Conservation (phyloP, 92 coral and sea anemone genomes). For the Desmophyllum pertusum region DNA sequence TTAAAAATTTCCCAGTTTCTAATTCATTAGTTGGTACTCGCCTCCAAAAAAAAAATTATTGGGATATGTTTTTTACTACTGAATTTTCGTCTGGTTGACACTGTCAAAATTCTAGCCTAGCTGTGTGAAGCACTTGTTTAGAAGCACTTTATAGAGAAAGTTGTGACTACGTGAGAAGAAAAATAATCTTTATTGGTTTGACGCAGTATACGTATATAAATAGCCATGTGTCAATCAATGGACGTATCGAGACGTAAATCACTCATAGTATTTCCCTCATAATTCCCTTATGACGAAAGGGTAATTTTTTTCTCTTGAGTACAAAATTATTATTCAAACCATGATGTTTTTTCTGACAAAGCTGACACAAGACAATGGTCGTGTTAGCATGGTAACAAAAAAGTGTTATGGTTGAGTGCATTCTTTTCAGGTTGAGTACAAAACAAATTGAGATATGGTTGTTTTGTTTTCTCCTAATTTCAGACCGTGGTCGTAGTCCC, state of each 20-base stretch:
- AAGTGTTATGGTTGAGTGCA: conserved; percentile 35
- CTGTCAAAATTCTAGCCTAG: not conserved
- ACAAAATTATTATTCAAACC: conserved; percentile 24
- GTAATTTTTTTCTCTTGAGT: conserved; percentile 17
- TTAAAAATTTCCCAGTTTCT: too few relatives aligned
- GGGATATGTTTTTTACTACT: not conserved
- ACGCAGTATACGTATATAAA: conserved; percentile 14
- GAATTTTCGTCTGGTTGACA: not conserved
- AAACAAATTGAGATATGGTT: conserved; percentile 44
- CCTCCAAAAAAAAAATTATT: not conserved
- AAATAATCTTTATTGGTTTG: conserved; percentile 26
- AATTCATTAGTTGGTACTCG: not conserved
- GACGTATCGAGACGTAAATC: not conserved
- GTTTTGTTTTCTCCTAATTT: conserved; percentile 38
- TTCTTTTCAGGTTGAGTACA: conserved; percentile 45
- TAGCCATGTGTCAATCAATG: conserved; percentile 27
- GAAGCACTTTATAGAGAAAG: not conserved
- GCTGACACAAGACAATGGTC: conserved; percentile 30
- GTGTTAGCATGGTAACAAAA: conserved; percentile 43
- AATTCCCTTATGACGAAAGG: conserved; percentile 24
- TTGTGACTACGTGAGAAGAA: conserved; percentile 30
- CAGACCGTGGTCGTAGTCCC: conserved; percentile 40
- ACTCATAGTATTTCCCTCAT: not conserved
- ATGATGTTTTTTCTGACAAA: conserved; percentile 19
- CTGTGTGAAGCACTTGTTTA: not conserved